Evolutionary conservation across 2,797 vertebrate species (phyloP).

Genomic region (Hapalemur alaotrensis): DNA sequence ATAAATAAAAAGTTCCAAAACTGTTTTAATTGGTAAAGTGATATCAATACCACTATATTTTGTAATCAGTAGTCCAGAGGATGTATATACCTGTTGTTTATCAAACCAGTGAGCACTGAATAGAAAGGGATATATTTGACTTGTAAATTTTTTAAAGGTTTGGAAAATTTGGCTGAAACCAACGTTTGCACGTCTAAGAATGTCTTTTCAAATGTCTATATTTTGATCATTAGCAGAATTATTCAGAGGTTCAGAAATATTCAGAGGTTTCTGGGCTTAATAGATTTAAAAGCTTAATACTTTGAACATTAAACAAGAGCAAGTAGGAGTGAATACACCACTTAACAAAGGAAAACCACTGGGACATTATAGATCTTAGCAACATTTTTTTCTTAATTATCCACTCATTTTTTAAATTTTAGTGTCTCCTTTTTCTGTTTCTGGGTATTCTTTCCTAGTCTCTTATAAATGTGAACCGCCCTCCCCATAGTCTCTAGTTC

Average conservation of each 20-base stretch:
- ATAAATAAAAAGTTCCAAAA: neutral
- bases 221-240: neutral
- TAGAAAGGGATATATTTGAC: neutral
- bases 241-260: neutral
- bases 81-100: neutral
- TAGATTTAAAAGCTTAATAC: neutral
- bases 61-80: neutral
- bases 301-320: neutral
- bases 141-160: neutral
- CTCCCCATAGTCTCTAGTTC: neutral
- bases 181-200: neutral
- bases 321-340: neutral
- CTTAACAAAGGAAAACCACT: neutral
- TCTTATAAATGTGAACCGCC: neutral
- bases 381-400: neutral
- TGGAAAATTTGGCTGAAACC: neutral
- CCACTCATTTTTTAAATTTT: neutral
- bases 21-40: neutral
- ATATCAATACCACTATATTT: neutral
- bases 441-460: neutral
- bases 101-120: neutral
- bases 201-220: neutral
- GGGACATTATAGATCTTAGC: neutral
- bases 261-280: neutral
- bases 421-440: neutral